Conservation (phyloP, 2,888 invertebrate species). For the Macaria liturata region DNA sequence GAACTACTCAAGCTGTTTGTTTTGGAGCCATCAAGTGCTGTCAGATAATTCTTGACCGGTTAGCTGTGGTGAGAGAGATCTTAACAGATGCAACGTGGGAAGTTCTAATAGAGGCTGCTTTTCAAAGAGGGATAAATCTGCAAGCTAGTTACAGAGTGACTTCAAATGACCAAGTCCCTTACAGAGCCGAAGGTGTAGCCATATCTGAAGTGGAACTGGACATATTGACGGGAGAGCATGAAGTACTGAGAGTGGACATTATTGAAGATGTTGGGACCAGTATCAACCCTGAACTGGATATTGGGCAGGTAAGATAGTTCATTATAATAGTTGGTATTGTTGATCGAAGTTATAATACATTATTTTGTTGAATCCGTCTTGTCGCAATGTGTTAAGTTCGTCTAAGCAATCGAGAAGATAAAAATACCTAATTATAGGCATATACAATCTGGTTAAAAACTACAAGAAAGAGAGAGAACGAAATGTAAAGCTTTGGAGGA, state of each 20-base stretch:
- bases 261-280: constrained; percentile 87
- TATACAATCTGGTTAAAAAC: too few species aligned
- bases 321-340: too few species aligned
- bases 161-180: constrained; percentile 49
- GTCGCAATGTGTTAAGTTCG: too few species aligned
- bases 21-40: constrained; percentile 73
- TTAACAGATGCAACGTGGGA: constrained; percentile 78
- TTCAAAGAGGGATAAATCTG: constrained; percentile 57
- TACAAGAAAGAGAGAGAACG: too few species aligned
- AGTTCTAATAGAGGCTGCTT: constrained; percentile 75
- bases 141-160: constrained; percentile 59
- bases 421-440: too few species aligned
- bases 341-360: too few species aligned
- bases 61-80: constrained; percentile 66
- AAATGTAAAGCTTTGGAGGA: too few species aligned
- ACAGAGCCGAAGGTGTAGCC: constrained; percentile 80
- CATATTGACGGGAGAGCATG: constrained; percentile 87
- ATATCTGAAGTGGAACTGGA: constrained; percentile 88
- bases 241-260: constrained; percentile 85
- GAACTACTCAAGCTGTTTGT: constrained; percentile 54
- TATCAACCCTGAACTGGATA: constrained; percentile 86
- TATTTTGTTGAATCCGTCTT: too few species aligned
- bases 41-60: constrained; percentile 72
- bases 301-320: constrained; percentile 82
- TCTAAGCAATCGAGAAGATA: too few species aligned